Percentiles rank a stretch among this genome's conserved stretches.
phyloP scores from a whole-genome alignment of 2,888 invertebrate genomes.

The Luperina testacea region DNA sequence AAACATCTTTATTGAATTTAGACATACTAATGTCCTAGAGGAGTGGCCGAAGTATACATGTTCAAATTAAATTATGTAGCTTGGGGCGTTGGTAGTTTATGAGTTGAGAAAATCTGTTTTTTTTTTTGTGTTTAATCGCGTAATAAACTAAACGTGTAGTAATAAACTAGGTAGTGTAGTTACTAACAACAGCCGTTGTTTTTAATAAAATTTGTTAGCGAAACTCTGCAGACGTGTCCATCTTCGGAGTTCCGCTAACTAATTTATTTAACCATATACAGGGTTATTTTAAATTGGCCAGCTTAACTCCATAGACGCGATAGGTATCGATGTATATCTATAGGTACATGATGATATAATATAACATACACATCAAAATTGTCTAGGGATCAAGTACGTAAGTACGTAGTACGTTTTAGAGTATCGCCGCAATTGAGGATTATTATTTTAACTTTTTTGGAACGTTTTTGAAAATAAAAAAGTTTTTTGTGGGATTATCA shows the following conservation, averaged over 20 bases:
- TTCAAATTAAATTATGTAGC: neutral
- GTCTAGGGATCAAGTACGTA: no score
- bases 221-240: no score
- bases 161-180: neutral
- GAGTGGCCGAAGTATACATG: neutral
- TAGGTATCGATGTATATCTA: no score
- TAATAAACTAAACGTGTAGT: neutral
- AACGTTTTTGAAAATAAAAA: no score
- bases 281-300: neutral
- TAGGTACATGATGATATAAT: no score
- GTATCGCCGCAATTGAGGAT: no score
- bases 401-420: no score
- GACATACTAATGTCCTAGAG: neutral
- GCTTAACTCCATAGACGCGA: neutral
- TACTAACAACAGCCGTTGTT: neutral
- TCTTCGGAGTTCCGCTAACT: no score
- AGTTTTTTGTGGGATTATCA: no score
- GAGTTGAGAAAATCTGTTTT: neutral
- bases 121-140: neutral
- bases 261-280: neutral
- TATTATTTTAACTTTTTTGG: no score
- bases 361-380: no score
- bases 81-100: neutral
- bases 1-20: conserved; percentile 9
- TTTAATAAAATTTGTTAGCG: neutral